Evolutionary conservation across 2,888 invertebrate genomes (phyloP), one percentile per base, ranked within the genome.

Genomic region (Panzeria rudis): DNA sequence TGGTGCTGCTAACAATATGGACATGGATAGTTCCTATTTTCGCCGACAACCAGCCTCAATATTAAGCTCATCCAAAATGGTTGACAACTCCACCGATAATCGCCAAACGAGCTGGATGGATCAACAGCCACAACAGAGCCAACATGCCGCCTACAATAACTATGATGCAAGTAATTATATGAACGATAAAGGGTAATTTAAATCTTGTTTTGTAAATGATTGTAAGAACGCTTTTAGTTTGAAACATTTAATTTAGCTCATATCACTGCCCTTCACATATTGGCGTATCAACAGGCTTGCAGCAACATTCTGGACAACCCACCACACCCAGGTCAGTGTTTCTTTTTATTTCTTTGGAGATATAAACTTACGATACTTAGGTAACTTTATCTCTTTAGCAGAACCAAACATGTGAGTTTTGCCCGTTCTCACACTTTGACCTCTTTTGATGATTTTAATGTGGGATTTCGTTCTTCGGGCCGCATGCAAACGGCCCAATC

Each of bases 341-440:
- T 41, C 29, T 56, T 41, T 3, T 8, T 25, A 4, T 20, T n/a
- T 29, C 1, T 3, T 13, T 11, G 0, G 32, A 17, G 9, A 8
- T 6, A 59, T n/a, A 32, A 32, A 11, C 0, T n/a, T 1, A 23
- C 7, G n/a, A 0, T 11, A 11, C 35, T 20, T 54, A 61, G 29
- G 0, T 17, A 2, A 1, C 6, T 29, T 35, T 38, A 25, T 25
- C 11, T 44, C 54, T 38, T 73, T 80, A 92, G 20, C 93, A 96
- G 97, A 92, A 95, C 96, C 86, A 98, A 98, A 91, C 98, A 98
- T 92, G 98, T 98, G 44, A 97, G 97, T 89, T 98, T 98, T 90
- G 97, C 97, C 62, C 94, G 97, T 79, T 97, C 97, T 5, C 97
- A 97, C 91, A 97, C 97, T 0, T 92, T 97, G 87, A 96, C 97